Evolutionary conservation across 1,140 invertebrate species (phyloP).

Genomic region (Neodiprion lecontei): DNA sequence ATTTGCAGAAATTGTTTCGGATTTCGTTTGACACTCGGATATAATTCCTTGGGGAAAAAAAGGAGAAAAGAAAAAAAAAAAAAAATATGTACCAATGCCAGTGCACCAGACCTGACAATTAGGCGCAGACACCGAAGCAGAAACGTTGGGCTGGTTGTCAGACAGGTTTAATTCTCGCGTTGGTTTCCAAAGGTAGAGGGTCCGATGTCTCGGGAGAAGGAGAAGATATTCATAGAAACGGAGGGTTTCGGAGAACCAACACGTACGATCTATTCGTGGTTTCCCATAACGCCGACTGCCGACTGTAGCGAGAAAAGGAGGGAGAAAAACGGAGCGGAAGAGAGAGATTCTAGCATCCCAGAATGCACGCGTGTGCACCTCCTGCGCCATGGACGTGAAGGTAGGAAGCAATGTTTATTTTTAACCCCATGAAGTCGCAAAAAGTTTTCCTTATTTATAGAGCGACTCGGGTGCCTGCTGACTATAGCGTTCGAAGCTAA

Average conservation of each 20-base stretch:
- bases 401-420: constrained; percentile 7
- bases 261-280: constrained; percentile 45
- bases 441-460: constrained; percentile 6
- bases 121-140: too few relatives aligned
- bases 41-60: too few relatives aligned
- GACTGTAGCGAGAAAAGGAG: background rate
- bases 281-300: constrained; percentile 40
- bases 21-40: too few relatives aligned
- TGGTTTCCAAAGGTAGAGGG: too few relatives aligned
- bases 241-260: constrained; percentile 40
- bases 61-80: too few relatives aligned
- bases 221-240: constrained; percentile 50
- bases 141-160: background rate
- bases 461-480: background rate
- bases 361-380: background rate
- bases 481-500: background rate
- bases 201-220: background rate
- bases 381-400: background rate
- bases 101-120: too few relatives aligned
- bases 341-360: background rate
- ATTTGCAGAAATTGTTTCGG: too few relatives aligned
- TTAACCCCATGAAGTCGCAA: background rate
- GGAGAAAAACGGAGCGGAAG: constrained; percentile 9
- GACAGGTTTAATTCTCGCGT: background rate
- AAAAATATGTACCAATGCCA: too few relatives aligned